Base-by-base conservation (phyloP, 2,797 vertebrate species). In the Amphiprion clarkii region DNA sequence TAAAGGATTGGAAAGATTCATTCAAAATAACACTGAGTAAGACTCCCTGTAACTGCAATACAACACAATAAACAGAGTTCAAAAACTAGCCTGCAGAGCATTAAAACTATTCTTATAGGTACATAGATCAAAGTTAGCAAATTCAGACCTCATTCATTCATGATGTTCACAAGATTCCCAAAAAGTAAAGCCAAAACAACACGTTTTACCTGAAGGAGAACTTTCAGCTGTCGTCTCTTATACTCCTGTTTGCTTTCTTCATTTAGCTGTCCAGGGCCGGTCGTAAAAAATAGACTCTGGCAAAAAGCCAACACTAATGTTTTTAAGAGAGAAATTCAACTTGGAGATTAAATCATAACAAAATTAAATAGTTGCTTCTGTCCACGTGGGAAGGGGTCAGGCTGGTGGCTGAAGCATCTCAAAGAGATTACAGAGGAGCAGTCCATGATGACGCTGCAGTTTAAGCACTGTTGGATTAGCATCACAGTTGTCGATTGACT, bases 401-500 rank as follows among this genome's bases (percentile, higher is more conserved):
- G 31, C 67, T 14, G 48, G 21, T 53, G 70, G 52, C 64, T 74
- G 71, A 63, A 82, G 48, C 39, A 59, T 27, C 63, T 65, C 54
- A 72, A 33, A 59, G 78, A 78, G 87, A 88, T 86, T 89, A 90
- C 36, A 79, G 72, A 9, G 52, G 74, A 78, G 74, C 7, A 63
- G 76, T 55, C 59, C 44, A 33, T 83, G 85, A 90, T 89, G 92
- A 90, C 81, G 42, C 70, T 80, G 89, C 81, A 79, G 71, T 87
- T 78, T 82, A 40, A 83, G 79, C 72, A 40, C 78, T 33, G 33
- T 19, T 59, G 83, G 90, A 91, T 92, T 90, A 92, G 83, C 64
- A 84, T 86, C 57, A 51, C 62, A 36, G 40, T 46, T 49, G 69
- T 76, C 44, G 49, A 57, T 40, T 69, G 55, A 33, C 62, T 51